Conservation (phyloP, 37 sponge, comb jelly and placozoan species). For the Haliclona indistincta region DNA sequence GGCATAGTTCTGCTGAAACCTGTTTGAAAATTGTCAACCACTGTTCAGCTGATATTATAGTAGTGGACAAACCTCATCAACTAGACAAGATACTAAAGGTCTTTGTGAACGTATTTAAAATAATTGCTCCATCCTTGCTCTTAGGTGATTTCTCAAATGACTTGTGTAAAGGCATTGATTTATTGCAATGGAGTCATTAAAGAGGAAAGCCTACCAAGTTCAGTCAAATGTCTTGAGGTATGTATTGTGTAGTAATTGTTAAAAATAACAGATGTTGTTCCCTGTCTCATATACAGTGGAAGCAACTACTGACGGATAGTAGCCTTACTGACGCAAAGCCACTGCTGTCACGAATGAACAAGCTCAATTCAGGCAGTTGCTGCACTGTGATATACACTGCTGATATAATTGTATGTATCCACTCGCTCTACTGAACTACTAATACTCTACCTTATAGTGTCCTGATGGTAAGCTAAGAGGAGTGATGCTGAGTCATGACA, state of each 20-base stretch:
- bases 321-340: background rate
- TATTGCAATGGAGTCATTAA: constrained; percentile 72
- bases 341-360: constrained; percentile 39
- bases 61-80: constrained; percentile 82
- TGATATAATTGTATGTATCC: constrained; percentile 8
- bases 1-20: constrained; percentile 64
- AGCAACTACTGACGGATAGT: constrained; percentile 38
- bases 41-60: constrained; percentile 75
- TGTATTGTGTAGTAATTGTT: constrained; percentile 4
- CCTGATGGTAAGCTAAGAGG: constrained; percentile 93
- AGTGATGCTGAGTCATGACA: constrained; percentile 95
- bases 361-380: constrained; percentile 58
- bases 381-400: constrained; percentile 87
- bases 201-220: no score
- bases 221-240: no score
- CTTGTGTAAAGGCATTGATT: constrained; percentile 83
- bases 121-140: background rate
- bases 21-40: constrained; percentile 47
- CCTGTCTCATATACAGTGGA: constrained; percentile 52
- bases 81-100: constrained; percentile 78
- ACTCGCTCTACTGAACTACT: background rate
- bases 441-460: constrained; percentile 43
- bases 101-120: no score
- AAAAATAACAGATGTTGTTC: background rate
- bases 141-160: constrained; percentile 58